Evolutionary conservation across 1,140 invertebrate genomes (phyloP), one percentile per base, ranked within the genome.

Genomic region (Anadara kagoshimensis): DNA sequence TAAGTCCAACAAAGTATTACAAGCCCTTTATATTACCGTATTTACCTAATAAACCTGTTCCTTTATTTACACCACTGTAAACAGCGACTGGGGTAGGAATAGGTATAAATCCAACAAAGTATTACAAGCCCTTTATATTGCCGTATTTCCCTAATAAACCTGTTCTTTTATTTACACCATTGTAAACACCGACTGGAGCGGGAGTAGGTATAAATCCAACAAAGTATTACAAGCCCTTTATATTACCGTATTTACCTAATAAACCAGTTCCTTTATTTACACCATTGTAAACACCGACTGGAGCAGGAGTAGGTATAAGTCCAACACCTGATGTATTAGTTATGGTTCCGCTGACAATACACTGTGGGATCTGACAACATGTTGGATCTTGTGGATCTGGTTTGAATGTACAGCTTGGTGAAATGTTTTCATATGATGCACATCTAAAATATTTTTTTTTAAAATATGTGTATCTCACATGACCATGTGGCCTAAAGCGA

Each of bases 311-410:
- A 12, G 70, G 66, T 14, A 68, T 41, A 44, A 49, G 29, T 8
- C 63, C 63, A 20, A 36, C 62, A 5, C 58, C 59, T 16, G 75
- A 47, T n/a, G 65, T 53, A 49, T 16, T 41, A 22, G 73, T 69
- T 2, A 54, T 59, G 16, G 43, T 51, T 54, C 66, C 66, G 3
- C 45, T 12, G 10, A 65, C 45, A 36, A 44, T n/a, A 64, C 79
- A 81, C 44, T 74, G 64, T 4, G 79, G 79, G 29, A 79, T 68
- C 29, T 64, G 75, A 71, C 79, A 81, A 70, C 79, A 81, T 36
- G 58, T 67, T 20, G 79, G 79, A 66, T 81, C 79, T 45, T 71
- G 65, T 16, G 79, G 79, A 62, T 81, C 79, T 36, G 74, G 63
- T 10, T 77, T 73, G 41, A 73, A 63, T 16, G 63, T 76, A 63